Evolutionary conservation across 2,888 invertebrate genomes (phyloP).

Genomic region (Napeogenes inachia): DNA sequence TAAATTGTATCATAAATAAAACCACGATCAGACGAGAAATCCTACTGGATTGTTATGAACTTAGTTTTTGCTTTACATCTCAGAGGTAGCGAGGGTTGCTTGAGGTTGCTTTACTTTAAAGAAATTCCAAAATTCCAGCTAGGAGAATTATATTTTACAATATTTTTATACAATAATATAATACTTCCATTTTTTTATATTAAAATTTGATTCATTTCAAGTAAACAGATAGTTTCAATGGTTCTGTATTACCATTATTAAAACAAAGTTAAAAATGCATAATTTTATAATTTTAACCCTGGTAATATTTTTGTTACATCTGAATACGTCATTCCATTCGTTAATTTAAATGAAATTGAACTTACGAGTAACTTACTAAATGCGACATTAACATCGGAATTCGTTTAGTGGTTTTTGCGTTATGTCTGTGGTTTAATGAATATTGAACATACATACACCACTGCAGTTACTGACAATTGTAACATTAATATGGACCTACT

Average conservation of each 20-base stretch:
- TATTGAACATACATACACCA: slow-evolving; percentile 1
- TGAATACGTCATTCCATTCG: neutral
- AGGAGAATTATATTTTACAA: neutral
- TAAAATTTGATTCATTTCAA: too few relatives aligned
- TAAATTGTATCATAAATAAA: slow-evolving; percentile 25
- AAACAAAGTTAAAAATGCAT: too few relatives aligned
- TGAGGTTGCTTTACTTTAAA: slow-evolving; percentile 59
- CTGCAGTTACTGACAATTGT: slow-evolving; percentile 12
- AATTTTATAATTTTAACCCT: too few relatives aligned
- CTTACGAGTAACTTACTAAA: slow-evolving; percentile 1
- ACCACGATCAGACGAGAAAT: slow-evolving; percentile 29
- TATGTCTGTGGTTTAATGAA: slow-evolving; percentile 5
- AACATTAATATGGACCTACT: slow-evolving; percentile 41
- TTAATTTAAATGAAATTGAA: slow-evolving; percentile 2
- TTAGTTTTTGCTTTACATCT: slow-evolving; percentile 50
- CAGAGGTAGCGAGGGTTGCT: slow-evolving; percentile 57
- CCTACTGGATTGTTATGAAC: slow-evolving; percentile 33
- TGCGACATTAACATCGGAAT: slow-evolving; percentile 2
- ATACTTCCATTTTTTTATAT: too few relatives aligned
- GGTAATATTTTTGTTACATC: too few relatives aligned
- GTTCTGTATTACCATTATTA: too few relatives aligned
- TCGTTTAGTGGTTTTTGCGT: slow-evolving; percentile 6
- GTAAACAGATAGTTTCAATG: too few relatives aligned
- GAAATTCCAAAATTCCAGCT: slow-evolving; percentile 60
- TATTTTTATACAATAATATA: too few relatives aligned